Evolutionary conservation across 2,888 invertebrate species (phyloP).

Genomic region (Coelopa pilipes): DNA sequence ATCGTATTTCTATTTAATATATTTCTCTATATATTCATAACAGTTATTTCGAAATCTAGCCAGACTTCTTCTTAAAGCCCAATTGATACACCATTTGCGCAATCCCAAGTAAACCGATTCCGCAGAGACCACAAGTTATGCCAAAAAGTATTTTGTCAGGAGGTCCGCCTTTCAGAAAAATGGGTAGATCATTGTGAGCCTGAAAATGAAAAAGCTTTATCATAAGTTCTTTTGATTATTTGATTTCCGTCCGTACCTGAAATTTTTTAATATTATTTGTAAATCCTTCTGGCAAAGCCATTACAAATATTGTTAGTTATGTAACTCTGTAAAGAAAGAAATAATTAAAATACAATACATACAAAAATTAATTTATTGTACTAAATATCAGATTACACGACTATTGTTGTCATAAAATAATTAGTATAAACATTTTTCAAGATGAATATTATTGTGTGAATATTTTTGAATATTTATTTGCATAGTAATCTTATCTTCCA

Average conservation of each 20-base stretch:
- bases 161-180: conserved; percentile 66
- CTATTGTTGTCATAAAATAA: neutral
- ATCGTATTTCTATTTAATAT: neutral
- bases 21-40: neutral
- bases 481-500: neutral
- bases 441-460: neutral
- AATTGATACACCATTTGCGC: conserved; percentile 59
- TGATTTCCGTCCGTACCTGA: conserved; percentile 54
- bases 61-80: conserved; percentile 63
- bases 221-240: neutral
- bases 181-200: conserved; percentile 63
- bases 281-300: conserved; percentile 64
- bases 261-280: conserved; percentile 62
- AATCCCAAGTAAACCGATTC: conserved; percentile 59
- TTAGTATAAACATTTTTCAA: neutral
- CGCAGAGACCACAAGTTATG: conserved; percentile 62
- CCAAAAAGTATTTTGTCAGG: conserved; percentile 62
- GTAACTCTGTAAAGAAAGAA: conserved; percentile 48
- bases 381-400: too few relatives aligned
- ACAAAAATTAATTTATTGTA: neutral
- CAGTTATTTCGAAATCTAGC: conserved; percentile 42
- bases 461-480: neutral
- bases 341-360: neutral
- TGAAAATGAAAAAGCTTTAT: conserved; percentile 40
- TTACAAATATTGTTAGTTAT: conserved; percentile 49